Evolutionary conservation across 2,797 vertebrate species (phyloP).

Genomic region (Cuniculus paca): DNA sequence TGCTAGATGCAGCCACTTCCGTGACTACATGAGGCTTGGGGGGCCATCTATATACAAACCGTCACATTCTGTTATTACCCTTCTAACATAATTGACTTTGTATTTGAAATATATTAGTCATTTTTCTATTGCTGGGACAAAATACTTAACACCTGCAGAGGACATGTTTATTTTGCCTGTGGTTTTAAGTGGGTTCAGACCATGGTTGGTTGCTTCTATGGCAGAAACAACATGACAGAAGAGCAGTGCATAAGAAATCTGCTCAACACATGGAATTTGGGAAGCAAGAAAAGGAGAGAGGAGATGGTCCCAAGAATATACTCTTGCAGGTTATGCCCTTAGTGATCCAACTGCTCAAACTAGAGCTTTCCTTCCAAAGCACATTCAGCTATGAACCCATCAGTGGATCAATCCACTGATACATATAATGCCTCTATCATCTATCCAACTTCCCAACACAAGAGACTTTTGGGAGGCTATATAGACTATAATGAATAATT

Average conservation of each 20-base stretch:
- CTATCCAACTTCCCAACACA: not conserved
- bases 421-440: not conserved
- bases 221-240: not conserved
- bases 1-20: too few species aligned
- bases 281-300: not conserved
- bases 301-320: too few species aligned
- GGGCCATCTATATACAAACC: too few species aligned
- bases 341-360: not conserved
- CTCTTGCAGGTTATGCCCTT: not conserved
- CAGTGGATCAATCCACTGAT: not conserved
- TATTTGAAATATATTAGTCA: not conserved
- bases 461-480: not conserved
- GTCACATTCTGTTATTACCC: not conserved
- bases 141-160: not conserved
- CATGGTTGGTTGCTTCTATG: not conserved
- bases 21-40: too few species aligned
- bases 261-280: not conserved
- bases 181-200: not conserved
- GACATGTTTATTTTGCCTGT: not conserved
- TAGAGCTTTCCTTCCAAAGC: not conserved
- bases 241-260: not conserved
- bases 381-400: not conserved
- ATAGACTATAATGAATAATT: not conserved
- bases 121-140: not conserved
- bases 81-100: not conserved